Conservation (phyloP, 37 sponge, comb jelly and placozoan species). For the Chondrilla cf. caribensis region DNA sequence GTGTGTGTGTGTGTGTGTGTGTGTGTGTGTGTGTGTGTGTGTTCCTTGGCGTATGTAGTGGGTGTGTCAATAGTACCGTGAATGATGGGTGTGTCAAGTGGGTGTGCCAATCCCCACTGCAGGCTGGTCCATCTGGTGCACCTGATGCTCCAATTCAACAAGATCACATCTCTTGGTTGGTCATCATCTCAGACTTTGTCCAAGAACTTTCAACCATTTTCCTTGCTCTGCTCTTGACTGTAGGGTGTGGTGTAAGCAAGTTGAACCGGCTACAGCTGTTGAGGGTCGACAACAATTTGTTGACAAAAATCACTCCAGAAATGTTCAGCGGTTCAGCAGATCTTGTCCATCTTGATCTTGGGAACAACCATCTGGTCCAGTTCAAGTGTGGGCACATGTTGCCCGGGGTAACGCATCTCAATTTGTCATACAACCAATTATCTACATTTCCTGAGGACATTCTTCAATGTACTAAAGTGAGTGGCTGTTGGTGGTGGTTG, state of each 20-base stretch:
- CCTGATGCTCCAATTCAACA: constrained; percentile 16
- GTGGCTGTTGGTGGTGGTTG: not conserved
- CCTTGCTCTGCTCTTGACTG: too few relatives aligned
- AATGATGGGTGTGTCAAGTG: too few relatives aligned
- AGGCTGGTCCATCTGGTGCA: constrained; percentile 21
- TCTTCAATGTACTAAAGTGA: not conserved
- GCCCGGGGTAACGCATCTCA: not conserved
- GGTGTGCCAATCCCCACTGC: not conserved
- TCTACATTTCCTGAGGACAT: not conserved
- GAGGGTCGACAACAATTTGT: not conserved
- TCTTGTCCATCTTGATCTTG: not conserved
- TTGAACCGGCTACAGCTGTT: not conserved
- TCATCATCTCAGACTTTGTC: too few relatives aligned
- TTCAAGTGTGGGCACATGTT: constrained; percentile 3
- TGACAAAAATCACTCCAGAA: not conserved
- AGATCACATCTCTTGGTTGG: constrained; percentile 2
- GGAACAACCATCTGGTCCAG: not conserved
- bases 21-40: too few relatives aligned
- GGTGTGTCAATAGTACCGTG: too few relatives aligned
- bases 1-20: too few relatives aligned
- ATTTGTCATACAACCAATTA: not conserved
- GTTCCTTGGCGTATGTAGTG: too few relatives aligned
- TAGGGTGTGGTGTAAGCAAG: not conserved
- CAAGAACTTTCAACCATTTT: too few relatives aligned
- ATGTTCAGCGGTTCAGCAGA: not conserved